Conservation (phyloP, 2,888 invertebrate species). For the Drosophila falleni region DNA sequence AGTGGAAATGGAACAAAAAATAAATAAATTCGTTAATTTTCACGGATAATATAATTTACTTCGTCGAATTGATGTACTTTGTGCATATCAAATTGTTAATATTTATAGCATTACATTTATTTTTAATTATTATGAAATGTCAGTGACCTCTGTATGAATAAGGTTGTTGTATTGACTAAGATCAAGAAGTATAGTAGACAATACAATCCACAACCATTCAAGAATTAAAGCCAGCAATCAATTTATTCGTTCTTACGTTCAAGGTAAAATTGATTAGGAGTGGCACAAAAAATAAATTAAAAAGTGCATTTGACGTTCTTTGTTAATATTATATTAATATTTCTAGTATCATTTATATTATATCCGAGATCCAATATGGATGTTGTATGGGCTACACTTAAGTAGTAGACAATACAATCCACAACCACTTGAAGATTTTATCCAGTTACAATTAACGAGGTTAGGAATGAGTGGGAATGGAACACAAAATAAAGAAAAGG, state of each 20-base stretch:
- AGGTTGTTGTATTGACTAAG: not conserved
- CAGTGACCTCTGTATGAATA: not conserved
- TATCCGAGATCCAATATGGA: too few relatives aligned
- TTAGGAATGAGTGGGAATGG: not conserved
- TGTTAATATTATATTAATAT: too few relatives aligned
- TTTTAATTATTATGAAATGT: not conserved
- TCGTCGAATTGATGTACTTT: not conserved
- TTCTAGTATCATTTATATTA: too few relatives aligned
- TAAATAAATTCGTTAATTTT: not conserved
- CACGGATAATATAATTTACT: conserved; percentile 14
- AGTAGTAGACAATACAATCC: not conserved
- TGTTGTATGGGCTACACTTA: too few relatives aligned
- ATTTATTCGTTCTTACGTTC: too few relatives aligned
- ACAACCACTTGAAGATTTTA: not conserved
- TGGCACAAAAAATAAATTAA: too few relatives aligned
- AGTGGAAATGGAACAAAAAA: not conserved
- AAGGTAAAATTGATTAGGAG: too few relatives aligned
- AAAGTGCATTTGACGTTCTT: too few relatives aligned
- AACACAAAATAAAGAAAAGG: not conserved
- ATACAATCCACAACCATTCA: too few relatives aligned
- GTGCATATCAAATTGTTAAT: too few relatives aligned
- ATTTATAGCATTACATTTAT: not conserved
- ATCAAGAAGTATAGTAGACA: too few relatives aligned
- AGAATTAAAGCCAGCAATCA: too few relatives aligned
- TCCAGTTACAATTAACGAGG: not conserved